Evolutionary conservation across 2,113 vertebrate genomes (phyloP).

Genomic region (Colistium nudipinnis): DNA sequence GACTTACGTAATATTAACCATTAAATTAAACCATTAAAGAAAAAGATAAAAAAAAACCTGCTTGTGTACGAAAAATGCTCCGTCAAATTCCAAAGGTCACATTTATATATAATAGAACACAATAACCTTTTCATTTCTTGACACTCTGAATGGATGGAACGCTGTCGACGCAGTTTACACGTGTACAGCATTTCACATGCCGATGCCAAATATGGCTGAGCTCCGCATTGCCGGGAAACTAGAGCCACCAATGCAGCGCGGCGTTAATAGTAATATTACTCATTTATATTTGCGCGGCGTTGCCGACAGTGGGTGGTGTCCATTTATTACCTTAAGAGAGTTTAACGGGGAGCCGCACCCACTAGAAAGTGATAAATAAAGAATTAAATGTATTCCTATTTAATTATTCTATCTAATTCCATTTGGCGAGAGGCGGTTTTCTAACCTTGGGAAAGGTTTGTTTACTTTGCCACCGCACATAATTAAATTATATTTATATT

Average conservation of each 20-base stretch:
- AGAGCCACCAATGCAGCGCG: conserved; percentile 25
- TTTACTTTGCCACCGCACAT: not conserved
- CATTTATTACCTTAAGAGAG: conserved; percentile 30
- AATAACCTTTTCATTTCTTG: not conserved
- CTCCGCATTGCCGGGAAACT: conserved; percentile 18
- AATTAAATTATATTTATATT: conserved; percentile 4
- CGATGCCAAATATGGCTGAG: conserved; percentile 14
- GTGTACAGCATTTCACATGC: conserved; percentile 1
- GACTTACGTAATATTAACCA: no score
- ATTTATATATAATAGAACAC: no score
- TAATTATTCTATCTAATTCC: conserved; percentile 30
- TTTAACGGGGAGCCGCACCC: conserved; percentile 7
- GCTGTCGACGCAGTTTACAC: not conserved
- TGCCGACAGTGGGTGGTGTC: conserved; percentile 15
- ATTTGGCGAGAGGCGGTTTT: conserved; percentile 18
- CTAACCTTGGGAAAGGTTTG: not conserved
- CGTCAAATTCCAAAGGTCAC: not conserved
- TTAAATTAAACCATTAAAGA: no score
- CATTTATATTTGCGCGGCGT: conserved; percentile 12
- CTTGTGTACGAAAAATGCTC: not conserved
- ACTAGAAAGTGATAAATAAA: conserved; percentile 54
- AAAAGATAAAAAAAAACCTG: no score
- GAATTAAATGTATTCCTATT: no score
- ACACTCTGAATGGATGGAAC: no score
- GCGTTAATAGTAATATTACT: not conserved